Conservation (phyloP, 2,797 vertebrate species). For the Staurois parvus region DNA sequence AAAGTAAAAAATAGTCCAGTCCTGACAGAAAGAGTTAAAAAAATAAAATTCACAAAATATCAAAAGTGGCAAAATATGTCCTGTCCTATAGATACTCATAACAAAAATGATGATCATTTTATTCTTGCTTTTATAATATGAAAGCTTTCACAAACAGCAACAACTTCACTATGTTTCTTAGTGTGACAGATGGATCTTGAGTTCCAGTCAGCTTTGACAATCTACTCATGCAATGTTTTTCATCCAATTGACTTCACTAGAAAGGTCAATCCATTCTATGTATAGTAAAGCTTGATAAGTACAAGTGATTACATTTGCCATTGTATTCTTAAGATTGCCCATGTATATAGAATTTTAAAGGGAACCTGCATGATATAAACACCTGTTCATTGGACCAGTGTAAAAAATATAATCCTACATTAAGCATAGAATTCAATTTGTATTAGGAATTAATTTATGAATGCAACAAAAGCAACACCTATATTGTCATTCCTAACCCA, state of each 20-base stretch:
- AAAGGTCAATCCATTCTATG: slow-evolving; percentile 22
- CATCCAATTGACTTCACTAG: background rate
- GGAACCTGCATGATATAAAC: background rate
- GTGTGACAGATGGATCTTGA: slow-evolving; percentile 20
- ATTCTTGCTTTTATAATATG: background rate
- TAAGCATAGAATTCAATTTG: background rate
- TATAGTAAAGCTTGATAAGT: slow-evolving; percentile 12
- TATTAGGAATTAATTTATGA: background rate
- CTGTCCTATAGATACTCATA: too few relatives aligned
- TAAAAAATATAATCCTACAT: background rate
- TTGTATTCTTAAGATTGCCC: background rate
- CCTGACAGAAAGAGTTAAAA: too few relatives aligned
- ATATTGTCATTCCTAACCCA: background rate
- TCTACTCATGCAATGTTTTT: background rate
- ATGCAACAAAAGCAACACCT: background rate
- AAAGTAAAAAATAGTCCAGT: too few relatives aligned
- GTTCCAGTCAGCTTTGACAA: background rate
- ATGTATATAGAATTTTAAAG: background rate
- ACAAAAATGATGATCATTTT: too few relatives aligned
- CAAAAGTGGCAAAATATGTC: too few relatives aligned
- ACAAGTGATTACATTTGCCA: slow-evolving; percentile 14
- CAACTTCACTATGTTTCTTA: background rate
- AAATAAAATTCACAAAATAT: too few relatives aligned
- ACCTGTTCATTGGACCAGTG: background rate
- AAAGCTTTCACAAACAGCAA: background rate